A percentile compares a stretch with the other conserved stretches of the same genome.
Evolutionary conservation across 2,797 vertebrate genomes (phyloP).

Genomic region (Peromyscus aztecus): DNA sequence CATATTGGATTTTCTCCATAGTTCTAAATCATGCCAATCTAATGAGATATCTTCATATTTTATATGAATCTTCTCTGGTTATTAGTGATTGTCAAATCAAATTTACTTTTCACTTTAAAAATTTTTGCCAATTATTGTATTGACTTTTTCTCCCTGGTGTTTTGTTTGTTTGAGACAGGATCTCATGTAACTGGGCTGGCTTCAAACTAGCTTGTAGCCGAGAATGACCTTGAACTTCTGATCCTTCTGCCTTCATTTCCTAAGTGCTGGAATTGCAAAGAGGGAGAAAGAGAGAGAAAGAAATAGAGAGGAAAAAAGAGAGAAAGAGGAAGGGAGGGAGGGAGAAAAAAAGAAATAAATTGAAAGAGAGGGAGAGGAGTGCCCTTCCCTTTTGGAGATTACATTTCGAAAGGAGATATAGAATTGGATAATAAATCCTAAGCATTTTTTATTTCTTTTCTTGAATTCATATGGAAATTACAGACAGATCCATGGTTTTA

Average conservation of each 20-base stretch:
- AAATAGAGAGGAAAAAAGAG: no score
- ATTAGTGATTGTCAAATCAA: slow-evolving; percentile 1
- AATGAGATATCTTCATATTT: neutral
- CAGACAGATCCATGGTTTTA: neutral
- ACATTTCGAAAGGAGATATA: neutral
- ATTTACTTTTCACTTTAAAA: slow-evolving; percentile 15
- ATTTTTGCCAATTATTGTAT: neutral
- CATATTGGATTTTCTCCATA: neutral
- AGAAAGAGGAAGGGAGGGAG: neutral
- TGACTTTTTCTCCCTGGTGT: neutral
- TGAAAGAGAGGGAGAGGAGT: neutral
- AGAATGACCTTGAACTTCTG: neutral
- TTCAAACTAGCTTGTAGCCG: neutral
- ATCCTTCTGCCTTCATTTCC: neutral
- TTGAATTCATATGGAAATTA: slow-evolving; percentile 7
- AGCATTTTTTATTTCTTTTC: slow-evolving; percentile 40
- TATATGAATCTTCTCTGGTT: neutral
- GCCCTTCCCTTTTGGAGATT: neutral
- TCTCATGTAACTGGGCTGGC: neutral
- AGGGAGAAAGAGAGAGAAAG: neutral
- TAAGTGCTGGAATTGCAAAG: neutral
- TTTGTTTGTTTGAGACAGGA: neutral
- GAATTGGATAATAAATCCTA: neutral
- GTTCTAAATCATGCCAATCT: neutral
- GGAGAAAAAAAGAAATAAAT: no score